Evolutionary conservation across 2,797 vertebrate species (phyloP), one percentile per base, ranked within the genome.

Genomic region (Alfaro cultratus): DNA sequence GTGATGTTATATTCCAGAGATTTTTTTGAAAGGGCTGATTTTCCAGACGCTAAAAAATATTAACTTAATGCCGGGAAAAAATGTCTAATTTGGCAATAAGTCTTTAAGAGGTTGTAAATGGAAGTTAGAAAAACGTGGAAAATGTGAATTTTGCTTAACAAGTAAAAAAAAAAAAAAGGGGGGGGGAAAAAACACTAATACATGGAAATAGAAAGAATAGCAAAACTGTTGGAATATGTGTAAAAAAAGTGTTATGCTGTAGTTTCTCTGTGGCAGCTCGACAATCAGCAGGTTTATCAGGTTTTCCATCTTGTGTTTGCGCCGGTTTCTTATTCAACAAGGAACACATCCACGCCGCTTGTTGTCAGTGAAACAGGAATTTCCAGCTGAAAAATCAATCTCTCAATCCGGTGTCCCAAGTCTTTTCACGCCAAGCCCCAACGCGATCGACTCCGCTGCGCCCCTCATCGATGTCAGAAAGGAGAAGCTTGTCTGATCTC

Each of bases 381-480:
- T 55, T 57, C 6, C 21, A 0, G 39, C 78, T 68, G 49, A 85
- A 84, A 46, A 91, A 83, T 83, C 72, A 62, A 84, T 86, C 88
- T 90, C 83, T 85, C 72, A 62, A 82, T 86, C 89, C 49, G 5
- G 49, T 80, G 70, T 70, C 43, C 72, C 60, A 64, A 82, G 76
- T 74, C n/a, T 64, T 34, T 53, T 85, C 73, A n/a, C 67, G 76
- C 73, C 62, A 80, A 83, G 16, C 77, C 75, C 60, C 83, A 86
- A 81, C 78, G 83, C 78, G 1, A 49, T 68, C 34, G n/a, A 23
- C 4, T 46, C 46, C 21, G 34, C 2, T 74, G 81, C 55, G 82
- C 83, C 73, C 89, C 81, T 89, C 86, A 89, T 91, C 91, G 88
- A 91, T 85, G 83, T 88, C 80, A 86, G 78, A 82, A 81, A 78